Percentiles rank a stretch among this genome's conserved stretches.
These are phyloP conservation scores for Acrocephalus kingi DNA, from an alignment of 2,113 vertebrate species.

Conservation along the genomic window DNA sequence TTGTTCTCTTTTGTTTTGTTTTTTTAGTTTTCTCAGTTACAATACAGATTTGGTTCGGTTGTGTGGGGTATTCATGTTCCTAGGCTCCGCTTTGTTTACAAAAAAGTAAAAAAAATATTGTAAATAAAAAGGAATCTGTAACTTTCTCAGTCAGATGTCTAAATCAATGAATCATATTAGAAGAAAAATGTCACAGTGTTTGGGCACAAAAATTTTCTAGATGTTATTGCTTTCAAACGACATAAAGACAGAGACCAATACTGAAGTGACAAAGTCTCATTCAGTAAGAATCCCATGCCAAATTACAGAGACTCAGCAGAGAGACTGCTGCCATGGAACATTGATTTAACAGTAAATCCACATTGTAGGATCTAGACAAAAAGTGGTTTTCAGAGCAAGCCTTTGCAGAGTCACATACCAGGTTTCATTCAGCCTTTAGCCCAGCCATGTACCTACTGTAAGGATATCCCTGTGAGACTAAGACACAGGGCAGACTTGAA, in stretches of 20 bases:
- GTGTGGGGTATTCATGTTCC: neutral
- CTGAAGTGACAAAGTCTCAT: neutral
- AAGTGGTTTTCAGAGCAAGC: neutral
- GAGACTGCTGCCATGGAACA: neutral
- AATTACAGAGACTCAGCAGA: neutral
- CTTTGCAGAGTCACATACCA: neutral
- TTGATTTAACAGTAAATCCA: neutral
- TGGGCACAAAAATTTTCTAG: neutral
- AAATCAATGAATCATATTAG: neutral
- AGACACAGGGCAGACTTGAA: neutral
- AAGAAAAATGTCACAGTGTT: neutral
- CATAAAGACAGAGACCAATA: neutral
- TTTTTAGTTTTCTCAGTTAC: neutral
- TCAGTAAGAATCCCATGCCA: neutral
- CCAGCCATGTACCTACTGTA: neutral
- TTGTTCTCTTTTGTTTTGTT: neutral
- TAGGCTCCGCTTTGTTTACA: neutral
- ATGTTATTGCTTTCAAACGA: neutral
- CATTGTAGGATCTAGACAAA: neutral
- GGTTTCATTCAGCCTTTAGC: neutral
- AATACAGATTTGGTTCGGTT: neutral
- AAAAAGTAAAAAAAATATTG: neutral
- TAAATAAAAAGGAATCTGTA: neutral
- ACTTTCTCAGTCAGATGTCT: neutral
- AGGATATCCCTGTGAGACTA: neutral